These are phyloP conservation scores for Synergus japonicus DNA, from an alignment of 2,888 invertebrate genomes.

Conservation along the genomic window DNA sequence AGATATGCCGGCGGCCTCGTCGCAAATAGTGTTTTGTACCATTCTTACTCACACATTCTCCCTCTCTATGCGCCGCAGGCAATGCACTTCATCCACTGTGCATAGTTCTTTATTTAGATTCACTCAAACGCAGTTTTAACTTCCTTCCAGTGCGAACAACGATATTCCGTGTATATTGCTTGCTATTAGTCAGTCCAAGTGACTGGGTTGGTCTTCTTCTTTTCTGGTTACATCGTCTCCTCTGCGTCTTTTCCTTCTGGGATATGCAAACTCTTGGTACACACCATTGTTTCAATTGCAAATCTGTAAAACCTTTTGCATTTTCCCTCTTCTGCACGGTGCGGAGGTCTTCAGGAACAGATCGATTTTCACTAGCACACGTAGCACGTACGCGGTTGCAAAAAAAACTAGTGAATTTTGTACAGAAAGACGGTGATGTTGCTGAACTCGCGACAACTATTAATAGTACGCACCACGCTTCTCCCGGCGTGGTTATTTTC, in stretches of 20 bases:
- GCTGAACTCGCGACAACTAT: slow-evolving; percentile 66
- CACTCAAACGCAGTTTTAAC: slow-evolving; percentile 60
- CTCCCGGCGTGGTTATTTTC: slow-evolving; percentile 73
- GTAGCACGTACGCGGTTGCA: slow-evolving; percentile 49
- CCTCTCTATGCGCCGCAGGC: slow-evolving; percentile 38
- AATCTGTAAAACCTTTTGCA: background rate
- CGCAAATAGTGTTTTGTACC: slow-evolving; percentile 56
- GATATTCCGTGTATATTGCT: background rate
- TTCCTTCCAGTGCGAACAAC: slow-evolving; percentile 54
- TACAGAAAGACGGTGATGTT: slow-evolving; percentile 49
- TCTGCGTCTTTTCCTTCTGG: background rate
- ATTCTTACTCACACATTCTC: slow-evolving; percentile 55
- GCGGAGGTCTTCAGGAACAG: background rate
- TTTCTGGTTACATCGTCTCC: background rate
- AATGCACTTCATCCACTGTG: slow-evolving; percentile 48
- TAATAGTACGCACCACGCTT: slow-evolving; percentile 72
- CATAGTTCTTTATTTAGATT: slow-evolving; percentile 59
- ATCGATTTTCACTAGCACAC: slow-evolving; percentile 33
- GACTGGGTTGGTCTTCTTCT: background rate
- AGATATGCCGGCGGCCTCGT: slow-evolving; percentile 60
- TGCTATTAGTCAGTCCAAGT: background rate
- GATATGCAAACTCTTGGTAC: background rate
- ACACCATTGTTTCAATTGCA: background rate
- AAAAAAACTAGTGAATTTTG: slow-evolving; percentile 55
- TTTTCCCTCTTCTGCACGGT: background rate